phyloP scores from a whole-genome alignment of 2,888 invertebrate species.

The Slavum lentiscoides region DNA sequence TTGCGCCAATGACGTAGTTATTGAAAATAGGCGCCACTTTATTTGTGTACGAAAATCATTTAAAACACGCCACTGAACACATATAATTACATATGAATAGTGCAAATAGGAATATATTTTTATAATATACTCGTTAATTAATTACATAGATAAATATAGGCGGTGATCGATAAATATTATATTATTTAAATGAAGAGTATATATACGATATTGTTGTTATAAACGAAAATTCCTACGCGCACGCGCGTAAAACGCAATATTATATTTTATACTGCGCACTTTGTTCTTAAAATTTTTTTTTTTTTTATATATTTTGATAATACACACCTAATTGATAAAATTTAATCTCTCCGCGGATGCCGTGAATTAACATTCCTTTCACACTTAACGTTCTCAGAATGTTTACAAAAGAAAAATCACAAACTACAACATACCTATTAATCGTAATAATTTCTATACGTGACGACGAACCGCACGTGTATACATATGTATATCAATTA shows the following conservation, averaged over 20 bases:
- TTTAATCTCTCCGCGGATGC: conserved; percentile 26
- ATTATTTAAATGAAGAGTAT: no score
- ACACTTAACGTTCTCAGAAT: not conserved
- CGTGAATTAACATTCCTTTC: conserved; percentile 6
- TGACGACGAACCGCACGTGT: no score
- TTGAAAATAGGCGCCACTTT: no score
- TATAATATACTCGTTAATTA: no score
- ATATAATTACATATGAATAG: no score
- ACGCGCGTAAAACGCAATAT: conserved; percentile 16
- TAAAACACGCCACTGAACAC: no score
- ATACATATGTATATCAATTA: no score
- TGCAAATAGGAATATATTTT: no score
- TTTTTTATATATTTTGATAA: not conserved
- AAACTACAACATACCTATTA: not conserved
- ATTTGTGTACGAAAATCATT: no score
- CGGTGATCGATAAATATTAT: not conserved
- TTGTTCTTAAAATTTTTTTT: not conserved
- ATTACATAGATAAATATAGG: no score
- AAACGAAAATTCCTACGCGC: not conserved
- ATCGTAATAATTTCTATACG: conserved; percentile 6
- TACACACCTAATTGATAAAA: conserved; percentile 2
- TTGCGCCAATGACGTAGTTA: no score
- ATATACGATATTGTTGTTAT: no score
- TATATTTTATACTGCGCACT: conserved; percentile 4
- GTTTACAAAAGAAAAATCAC: conserved; percentile 17